A percentile compares a stretch with the other conserved stretches of the same genome.
Conservation (phyloP, 2,888 invertebrate genomes). For the Apamea anceps region DNA sequence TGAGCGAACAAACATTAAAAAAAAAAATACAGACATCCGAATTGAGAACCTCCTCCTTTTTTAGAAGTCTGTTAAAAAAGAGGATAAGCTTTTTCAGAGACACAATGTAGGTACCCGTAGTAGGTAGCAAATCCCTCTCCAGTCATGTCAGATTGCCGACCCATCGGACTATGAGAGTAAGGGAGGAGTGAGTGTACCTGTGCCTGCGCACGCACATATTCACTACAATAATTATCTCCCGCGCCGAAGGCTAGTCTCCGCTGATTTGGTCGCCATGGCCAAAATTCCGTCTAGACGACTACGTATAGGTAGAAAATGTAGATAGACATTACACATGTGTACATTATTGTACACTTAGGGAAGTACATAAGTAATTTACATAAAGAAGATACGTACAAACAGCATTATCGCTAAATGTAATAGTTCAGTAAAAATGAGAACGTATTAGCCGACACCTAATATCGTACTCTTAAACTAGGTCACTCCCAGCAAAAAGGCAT, state of each 20-base stretch:
- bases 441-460: not conserved
- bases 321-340: not conserved
- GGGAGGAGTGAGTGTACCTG: not conserved
- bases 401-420: not conserved
- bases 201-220: not conserved
- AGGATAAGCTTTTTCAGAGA: too few relatives aligned
- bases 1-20: too few relatives aligned
- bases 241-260: not conserved
- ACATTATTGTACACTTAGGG: not conserved
- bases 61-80: too few relatives aligned
- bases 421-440: not conserved
- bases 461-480: constrained; percentile 21
- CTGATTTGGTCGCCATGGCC: not conserved
- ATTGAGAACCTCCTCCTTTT: too few relatives aligned
- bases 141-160: not conserved
- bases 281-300: not conserved
- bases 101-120: not conserved
- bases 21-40: too few relatives aligned
- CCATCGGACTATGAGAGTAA: not conserved
- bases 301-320: not conserved
- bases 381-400: not conserved
- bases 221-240: not conserved
- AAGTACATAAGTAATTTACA: not conserved
- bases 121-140: not conserved
- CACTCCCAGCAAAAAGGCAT: constrained; percentile 22